Percentiles rank a stretch among this genome's conserved stretches.
phyloP scores from a whole-genome alignment of 2,888 invertebrate genomes.

The Ectemnius continuus region DNA sequence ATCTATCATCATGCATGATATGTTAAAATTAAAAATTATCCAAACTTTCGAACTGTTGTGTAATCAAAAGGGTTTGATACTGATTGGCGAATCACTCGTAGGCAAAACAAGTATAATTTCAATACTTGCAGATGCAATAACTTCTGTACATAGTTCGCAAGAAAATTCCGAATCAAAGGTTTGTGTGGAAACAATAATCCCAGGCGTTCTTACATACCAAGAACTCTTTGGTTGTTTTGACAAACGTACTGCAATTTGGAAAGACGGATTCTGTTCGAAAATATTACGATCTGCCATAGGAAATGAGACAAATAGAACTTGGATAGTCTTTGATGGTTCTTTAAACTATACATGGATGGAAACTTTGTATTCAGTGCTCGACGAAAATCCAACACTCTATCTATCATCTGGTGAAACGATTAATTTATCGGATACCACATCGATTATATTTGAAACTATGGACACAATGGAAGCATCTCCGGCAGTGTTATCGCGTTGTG shows the following conservation, averaged over 20 bases:
- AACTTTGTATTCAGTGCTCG: constrained; percentile 81
- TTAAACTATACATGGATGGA: constrained; percentile 82
- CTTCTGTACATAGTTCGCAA: constrained; percentile 68
- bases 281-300: constrained; percentile 78
- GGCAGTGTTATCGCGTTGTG: constrained; percentile 82
- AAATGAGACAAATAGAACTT: constrained; percentile 79
- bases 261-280: constrained; percentile 78
- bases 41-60: constrained; percentile 82
- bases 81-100: constrained; percentile 79
- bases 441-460: constrained; percentile 82
- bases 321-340: constrained; percentile 83
- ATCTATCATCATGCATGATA: constrained; percentile 78
- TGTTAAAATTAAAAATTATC: constrained; percentile 80
- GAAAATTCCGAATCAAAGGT: constrained; percentile 71
- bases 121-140: constrained; percentile 77
- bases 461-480: constrained; percentile 80
- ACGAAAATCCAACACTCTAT: constrained; percentile 80
- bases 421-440: constrained; percentile 78
- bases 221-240: constrained; percentile 81
- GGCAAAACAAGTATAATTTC: constrained; percentile 80
- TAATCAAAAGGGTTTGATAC: constrained; percentile 80
- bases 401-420: constrained; percentile 82
- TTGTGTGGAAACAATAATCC: constrained; percentile 80
- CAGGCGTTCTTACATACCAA: constrained; percentile 80
- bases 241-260: constrained; percentile 80